A percentile compares a stretch with the other conserved stretches of the same genome.
Conservation (phyloP, 2,113 vertebrate species). For the Dasypus novemcinctus region DNA sequence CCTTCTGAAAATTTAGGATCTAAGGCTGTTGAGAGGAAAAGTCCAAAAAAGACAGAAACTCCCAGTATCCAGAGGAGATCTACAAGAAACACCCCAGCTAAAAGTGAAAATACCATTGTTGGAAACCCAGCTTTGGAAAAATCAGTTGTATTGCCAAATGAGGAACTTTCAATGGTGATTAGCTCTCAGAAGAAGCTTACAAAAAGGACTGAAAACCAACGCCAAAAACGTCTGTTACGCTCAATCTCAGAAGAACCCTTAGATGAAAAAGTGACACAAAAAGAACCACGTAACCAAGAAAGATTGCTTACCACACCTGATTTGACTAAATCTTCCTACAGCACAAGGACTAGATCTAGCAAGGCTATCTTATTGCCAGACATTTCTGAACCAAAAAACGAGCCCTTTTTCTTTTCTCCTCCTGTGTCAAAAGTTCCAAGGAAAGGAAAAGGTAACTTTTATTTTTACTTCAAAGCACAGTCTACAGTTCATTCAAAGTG, state of each 20-base stretch:
- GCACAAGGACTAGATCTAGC: conserved; percentile 78
- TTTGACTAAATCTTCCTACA: conserved; percentile 38
- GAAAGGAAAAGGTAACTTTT: conserved; percentile 87
- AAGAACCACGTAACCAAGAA: conserved; percentile 34
- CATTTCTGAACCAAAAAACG: conserved; percentile 67
- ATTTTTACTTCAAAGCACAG: neutral
- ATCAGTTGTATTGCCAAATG: conserved; percentile 10
- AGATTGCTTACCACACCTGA: conserved; percentile 21
- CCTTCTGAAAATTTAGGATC: conserved; percentile 28
- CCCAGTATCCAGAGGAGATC: conserved; percentile 69
- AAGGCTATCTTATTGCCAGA: conserved; percentile 53
- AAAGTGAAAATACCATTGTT: neutral
- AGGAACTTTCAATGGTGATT: neutral
- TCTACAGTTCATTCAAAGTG: neutral
- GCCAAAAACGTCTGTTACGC: conserved; percentile 59
- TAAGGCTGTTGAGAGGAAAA: neutral
- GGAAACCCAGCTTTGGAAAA: conserved; percentile 38
- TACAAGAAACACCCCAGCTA: conserved; percentile 46
- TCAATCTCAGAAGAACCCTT: neutral
- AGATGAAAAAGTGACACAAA: conserved; percentile 14
- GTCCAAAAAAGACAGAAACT: conserved; percentile 36
- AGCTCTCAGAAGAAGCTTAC: conserved; percentile 28
- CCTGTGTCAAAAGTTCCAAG: conserved; percentile 82
- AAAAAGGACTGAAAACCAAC: conserved; percentile 60
- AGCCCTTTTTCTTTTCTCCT: conserved; percentile 86